Evolutionary conservation across 2,797 vertebrate genomes (phyloP), one percentile per base, ranked within the genome.

Genomic region (Microtus californicus): DNA sequence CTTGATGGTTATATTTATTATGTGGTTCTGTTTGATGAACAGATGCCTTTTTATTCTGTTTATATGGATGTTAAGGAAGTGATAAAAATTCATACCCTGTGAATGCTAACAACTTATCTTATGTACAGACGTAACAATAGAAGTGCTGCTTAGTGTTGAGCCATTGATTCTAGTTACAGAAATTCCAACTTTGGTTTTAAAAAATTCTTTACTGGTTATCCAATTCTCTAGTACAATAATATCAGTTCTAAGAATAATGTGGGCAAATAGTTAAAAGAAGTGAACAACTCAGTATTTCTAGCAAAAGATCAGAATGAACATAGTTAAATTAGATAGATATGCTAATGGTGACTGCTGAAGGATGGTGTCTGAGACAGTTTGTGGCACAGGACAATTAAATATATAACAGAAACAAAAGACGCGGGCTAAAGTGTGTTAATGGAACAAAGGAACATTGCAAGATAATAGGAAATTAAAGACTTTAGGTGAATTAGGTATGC

Each of bases 41-140:
- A 82, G 23, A 40, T 94, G 29, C 54, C 13, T 96, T 94, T 97
- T 89, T 81, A 51, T 59, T 92, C 40, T 83, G 87, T 86, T 71
- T 31, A 87, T 59, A 40, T 54, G 2, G 34, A 87, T 61, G 31
- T 88, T 92, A 85, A 89, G 13, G 74, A 96, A 97, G 71, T 81
- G 56, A 37, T 89, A 61, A 91, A 80, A 85, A 80, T 83, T 82
- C 94, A 29, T 77, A 51, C 61, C 88, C 90, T 87, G 10, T 54
- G 45, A 92, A 87, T 40, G 45, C 51, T 21, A 56, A 23, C 56
- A 56, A 56, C 54, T 56, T 56, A 67, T 79, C 54, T 56, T 56
- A 67, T 79, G 13, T 88, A 48, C n/a, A 81, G 69, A 17, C 88
- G 14, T 81, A 82, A 95, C 73, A 65, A 1, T 34, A 71, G 80